phyloP scores from a whole-genome alignment of 2,888 invertebrate species.

The Cynaeus angustus region DNA sequence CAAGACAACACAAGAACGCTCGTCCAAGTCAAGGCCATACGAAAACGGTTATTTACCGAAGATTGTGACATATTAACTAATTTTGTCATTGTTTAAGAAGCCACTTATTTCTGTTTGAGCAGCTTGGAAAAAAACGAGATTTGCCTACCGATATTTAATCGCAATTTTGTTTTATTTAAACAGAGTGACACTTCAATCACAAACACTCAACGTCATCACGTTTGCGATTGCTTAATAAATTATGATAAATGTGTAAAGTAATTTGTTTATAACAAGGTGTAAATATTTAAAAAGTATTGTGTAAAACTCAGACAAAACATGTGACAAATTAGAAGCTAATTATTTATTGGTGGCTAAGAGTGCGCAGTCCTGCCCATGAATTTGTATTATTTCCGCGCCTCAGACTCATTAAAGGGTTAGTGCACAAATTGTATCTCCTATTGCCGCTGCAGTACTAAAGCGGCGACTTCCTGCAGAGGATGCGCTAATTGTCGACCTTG shows the following conservation, averaged over 20 bases:
- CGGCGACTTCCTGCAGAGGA: slow-evolving; percentile 58
- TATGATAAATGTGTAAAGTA: slow-evolving; percentile 52
- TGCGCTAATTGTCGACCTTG: slow-evolving; percentile 57
- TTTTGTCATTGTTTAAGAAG: too few relatives aligned
- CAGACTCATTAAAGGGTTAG: background rate
- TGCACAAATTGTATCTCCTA: slow-evolving; percentile 13
- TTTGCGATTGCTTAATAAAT: slow-evolving; percentile 46
- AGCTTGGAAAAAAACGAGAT: too few relatives aligned
- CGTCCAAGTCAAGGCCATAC: background rate
- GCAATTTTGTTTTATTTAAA: background rate
- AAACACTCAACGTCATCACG: slow-evolving; percentile 31
- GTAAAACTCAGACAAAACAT: slow-evolving; percentile 42
- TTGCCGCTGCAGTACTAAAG: slow-evolving; percentile 50
- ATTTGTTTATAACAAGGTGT: slow-evolving; percentile 55
- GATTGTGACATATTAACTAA: background rate
- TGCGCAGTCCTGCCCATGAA: background rate
- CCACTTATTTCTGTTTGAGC: too few relatives aligned
- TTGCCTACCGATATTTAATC: too few relatives aligned
- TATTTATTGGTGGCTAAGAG: slow-evolving; percentile 30
- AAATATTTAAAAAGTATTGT: slow-evolving; percentile 54
- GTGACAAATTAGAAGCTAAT: slow-evolving; percentile 50
- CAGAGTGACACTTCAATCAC: slow-evolving; percentile 37
- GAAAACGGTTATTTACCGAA: background rate
- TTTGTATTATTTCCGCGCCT: background rate
- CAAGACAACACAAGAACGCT: background rate